These are phyloP conservation scores for Chaetodon auriga DNA, from an alignment of 2,113 vertebrate species.

Conservation along the genomic window DNA sequence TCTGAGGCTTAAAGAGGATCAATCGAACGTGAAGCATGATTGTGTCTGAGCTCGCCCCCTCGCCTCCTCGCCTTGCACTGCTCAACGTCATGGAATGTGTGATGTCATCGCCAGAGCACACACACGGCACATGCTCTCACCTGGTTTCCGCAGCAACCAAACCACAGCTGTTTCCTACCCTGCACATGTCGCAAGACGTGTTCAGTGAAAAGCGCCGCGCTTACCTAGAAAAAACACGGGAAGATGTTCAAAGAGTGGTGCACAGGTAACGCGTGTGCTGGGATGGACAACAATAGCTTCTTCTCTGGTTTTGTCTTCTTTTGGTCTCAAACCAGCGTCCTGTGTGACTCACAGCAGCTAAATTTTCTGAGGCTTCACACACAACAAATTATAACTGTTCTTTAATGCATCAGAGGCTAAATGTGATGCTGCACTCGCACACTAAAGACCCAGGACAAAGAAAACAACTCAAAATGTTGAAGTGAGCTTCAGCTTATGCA, in stretches of 20 bases:
- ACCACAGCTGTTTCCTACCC: slow-evolving; percentile 83
- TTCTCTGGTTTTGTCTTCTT: slow-evolving; percentile 21
- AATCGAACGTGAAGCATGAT: not conserved
- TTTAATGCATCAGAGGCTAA: slow-evolving; percentile 48
- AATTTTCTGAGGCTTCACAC: slow-evolving; percentile 11
- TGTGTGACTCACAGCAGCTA: slow-evolving; percentile 41
- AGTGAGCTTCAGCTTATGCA: slow-evolving; percentile 2
- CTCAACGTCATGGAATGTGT: slow-evolving; percentile 83
- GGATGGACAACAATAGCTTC: slow-evolving; percentile 64
- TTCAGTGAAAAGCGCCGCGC: slow-evolving; percentile 66
- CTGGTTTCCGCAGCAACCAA: slow-evolving; percentile 82
- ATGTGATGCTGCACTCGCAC: slow-evolving; percentile 25
- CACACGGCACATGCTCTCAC: slow-evolving; percentile 74
- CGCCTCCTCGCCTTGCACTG: slow-evolving; percentile 41
- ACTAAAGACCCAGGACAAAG: not conserved
- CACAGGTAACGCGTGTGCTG: not conserved
- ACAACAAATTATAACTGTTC: slow-evolving; percentile 31
- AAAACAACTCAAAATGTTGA: not conserved
- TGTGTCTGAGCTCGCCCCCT: slow-evolving; percentile 41
- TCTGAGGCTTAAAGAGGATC: slow-evolving; percentile 35
- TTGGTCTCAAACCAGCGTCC: slow-evolving; percentile 12
- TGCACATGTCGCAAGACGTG: slow-evolving; percentile 49
- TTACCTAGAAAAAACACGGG: slow-evolving; percentile 65
- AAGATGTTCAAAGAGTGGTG: slow-evolving; percentile 14
- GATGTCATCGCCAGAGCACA: slow-evolving; percentile 75